Evolutionary conservation across 2,113 vertebrate species (phyloP), one percentile per base, ranked within the genome.

Genomic region (Myrmecophaga tridactyla): DNA sequence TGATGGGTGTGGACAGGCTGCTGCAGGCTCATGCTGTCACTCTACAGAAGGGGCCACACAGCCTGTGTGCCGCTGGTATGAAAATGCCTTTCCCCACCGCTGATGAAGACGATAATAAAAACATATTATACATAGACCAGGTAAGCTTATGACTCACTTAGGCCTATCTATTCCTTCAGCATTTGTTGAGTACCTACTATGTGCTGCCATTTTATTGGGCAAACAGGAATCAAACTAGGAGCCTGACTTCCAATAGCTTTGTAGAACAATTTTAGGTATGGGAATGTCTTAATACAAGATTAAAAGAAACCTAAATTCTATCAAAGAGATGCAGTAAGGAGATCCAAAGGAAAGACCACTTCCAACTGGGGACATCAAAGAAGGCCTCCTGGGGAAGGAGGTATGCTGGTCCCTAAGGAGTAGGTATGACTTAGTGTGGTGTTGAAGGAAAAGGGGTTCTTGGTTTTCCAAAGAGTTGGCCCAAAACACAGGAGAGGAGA

Each of bases 1-100:
- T 82, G 77, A 62, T 94, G 86, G 95, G 90, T 34, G 67, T 80
- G 92, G 92, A 63, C 39, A 65, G 73, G 77, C 62, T 25, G 25
- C 86, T 2, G n/a, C 25, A 77, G 43, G 84, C 23, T 84, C 39
- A 14, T 3, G 51, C 82, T 39, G 77, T 53, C 53, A 1, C 67
- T 70, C 56, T 67, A 3, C 43, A 43, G 86, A 92, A 90, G 63
- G 75, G 48, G 91, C 77, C 65, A 15, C 73, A 48, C 34, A 86
- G 86, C 83, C 70, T 0, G 0, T 72, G 92, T 41, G 39, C 92
- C 93, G n/a, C 31, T 58, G 39, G 67, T 69, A 27, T 82, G 58
- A 60, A 69, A 85, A 86, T 82, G 3, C 81, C 67, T 46, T 65
- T 67, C 67, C 18, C 53, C 4, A 13, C 23, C 15, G 58, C 69